Base-by-base conservation (phyloP, 2,888 invertebrate genomes). In the Agrilus cyanescens region DNA sequence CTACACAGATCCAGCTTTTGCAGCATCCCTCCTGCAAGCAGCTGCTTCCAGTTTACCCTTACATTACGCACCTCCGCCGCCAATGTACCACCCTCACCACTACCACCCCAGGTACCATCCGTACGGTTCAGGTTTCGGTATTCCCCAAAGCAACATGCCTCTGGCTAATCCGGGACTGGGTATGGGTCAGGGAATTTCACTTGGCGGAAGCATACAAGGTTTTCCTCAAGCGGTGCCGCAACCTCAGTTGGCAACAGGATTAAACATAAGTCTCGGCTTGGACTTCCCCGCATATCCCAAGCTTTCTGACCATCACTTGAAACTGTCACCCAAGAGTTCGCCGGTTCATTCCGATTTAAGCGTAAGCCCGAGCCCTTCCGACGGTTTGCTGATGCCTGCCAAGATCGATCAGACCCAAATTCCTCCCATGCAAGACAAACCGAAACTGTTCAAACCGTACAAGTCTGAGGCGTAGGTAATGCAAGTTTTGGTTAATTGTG, bases 1-100 rank as follows among this genome's bases (percentile, higher is more conserved):
- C 43, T 93, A 93, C 69, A 83, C 89, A 20, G 95, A 96, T 58
- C 94, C 95, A 0, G 84, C 90, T 0, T 80, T 96, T 56, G 93
- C 94, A 4, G 94, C 94, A 2, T 85, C 93, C 30, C 76, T 95
- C 7, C 75, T 93, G 2, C 93, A 94, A 59, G 93, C 94, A 0
- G 88, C 89, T 0, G 85, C 86, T 6, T 82, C 77, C 61, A 62
- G 71, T 43, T 68, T 76, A 65, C 57, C 80, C 71, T 56, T 58
- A 59, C 68, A 69, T 58, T 69, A 65, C 56, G 56, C 63, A 48
- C 61, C 73, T 66, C 75, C 76, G 0, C 76, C 78, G 10, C 69
- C 78, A 1, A 60, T 73, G 41, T 68, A 68, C 46, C 70, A 67
- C 60, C 75, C 77, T 43, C 68, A 73, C 35, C 75, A 69, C 0